Conservation (phyloP, 2,888 invertebrate species). For the Pseudoips prasinana region DNA sequence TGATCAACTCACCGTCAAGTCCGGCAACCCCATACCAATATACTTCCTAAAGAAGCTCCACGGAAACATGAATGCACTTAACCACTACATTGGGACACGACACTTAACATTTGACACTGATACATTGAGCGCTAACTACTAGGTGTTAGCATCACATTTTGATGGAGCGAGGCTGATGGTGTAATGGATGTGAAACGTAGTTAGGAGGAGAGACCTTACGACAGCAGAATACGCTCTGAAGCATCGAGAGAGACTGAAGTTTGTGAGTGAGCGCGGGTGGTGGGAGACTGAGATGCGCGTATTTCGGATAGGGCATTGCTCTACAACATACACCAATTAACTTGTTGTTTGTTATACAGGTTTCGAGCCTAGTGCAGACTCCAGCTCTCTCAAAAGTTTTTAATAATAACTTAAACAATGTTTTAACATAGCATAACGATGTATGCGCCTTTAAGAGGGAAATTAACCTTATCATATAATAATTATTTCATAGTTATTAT, state of each 20-base stretch:
- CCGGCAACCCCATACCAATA: conserved; percentile 72
- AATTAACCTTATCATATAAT: too few species aligned
- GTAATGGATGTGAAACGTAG: conserved; percentile 23
- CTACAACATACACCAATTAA: too few species aligned
- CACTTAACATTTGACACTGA: conserved; percentile 35
- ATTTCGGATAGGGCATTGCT: conserved; percentile 41
- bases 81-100: conserved; percentile 29
- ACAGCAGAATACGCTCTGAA: conserved; percentile 75
- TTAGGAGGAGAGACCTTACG: conserved; percentile 59
- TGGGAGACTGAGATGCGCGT: conserved; percentile 17
- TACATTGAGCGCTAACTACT: conserved; percentile 23
- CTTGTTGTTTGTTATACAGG: too few species aligned
- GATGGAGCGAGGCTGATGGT: conserved; percentile 12
- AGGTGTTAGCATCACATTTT: conserved; percentile 25
- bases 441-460: too few species aligned
- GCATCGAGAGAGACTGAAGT: conserved; percentile 66
- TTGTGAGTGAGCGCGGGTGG: conserved; percentile 26
- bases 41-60: conserved; percentile 61
- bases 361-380: too few species aligned
- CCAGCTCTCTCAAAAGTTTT: too few species aligned
- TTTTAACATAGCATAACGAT: too few species aligned
- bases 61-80: conserved; percentile 66
- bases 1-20: conserved; percentile 67
- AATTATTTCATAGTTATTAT: too few species aligned
- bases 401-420: too few species aligned